Percentiles rank a stretch among this genome's conserved stretches.
Conservation (phyloP, 2,113 vertebrate genomes). For the Petroica traversi region DNA sequence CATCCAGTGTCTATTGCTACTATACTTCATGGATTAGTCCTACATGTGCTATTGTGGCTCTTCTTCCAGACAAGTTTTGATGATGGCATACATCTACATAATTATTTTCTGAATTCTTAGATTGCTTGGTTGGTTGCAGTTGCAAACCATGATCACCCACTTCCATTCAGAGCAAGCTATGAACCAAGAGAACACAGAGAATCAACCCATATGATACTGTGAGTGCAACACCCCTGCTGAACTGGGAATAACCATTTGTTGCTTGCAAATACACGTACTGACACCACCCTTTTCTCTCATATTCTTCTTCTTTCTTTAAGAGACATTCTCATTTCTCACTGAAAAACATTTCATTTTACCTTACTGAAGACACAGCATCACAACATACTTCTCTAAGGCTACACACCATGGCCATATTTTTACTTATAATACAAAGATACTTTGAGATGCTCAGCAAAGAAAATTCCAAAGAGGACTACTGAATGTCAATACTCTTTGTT, state of each 20-base stretch:
- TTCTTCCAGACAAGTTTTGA: neutral
- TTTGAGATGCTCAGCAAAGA: neutral
- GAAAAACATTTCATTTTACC: neutral
- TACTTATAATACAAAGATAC: neutral
- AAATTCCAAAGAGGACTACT: neutral
- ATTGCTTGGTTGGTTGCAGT: neutral
- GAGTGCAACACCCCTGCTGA: neutral
- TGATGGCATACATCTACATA: neutral
- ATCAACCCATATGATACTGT: neutral
- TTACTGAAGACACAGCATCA: neutral
- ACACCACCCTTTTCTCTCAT: neutral
- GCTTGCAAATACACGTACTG: accelerated
- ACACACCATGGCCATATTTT: neutral
- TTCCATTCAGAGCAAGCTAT: neutral
- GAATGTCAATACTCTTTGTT: neutral
- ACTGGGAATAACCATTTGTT: neutral
- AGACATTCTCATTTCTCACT: neutral
- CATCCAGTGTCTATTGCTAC: neutral
- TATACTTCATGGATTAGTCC: neutral
- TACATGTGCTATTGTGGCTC: neutral
- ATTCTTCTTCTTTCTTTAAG: neutral
- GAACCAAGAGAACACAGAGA: neutral
- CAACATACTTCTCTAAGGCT: neutral
- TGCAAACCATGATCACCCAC: neutral
- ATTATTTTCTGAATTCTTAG: neutral